These are phyloP conservation scores for Prionace glauca DNA, from an alignment of 2,797 vertebrate genomes.

Conservation along the genomic window DNA sequence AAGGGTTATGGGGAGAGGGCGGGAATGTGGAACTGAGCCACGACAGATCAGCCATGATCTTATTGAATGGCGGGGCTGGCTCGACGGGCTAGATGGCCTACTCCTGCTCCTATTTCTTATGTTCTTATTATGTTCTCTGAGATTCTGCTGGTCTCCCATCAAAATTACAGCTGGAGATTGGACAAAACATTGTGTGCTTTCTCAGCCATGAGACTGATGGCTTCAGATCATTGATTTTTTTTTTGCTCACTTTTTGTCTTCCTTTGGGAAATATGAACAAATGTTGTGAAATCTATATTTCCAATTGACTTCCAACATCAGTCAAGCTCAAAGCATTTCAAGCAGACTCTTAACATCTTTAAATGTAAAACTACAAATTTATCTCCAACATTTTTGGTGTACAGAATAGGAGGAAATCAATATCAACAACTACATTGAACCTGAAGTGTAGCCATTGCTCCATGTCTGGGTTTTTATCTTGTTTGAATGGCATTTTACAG, in stretches of 20 bases:
- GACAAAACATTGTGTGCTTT: no score
- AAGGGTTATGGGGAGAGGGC: no score
- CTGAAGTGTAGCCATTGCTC: background rate
- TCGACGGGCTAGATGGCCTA: no score
- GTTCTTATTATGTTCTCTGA: background rate
- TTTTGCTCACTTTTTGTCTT: background rate
- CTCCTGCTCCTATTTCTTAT: no score
- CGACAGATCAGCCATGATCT: no score
- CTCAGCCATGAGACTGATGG: background rate
- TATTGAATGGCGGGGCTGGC: no score
- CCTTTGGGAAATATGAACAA: slow-evolving; percentile 5
- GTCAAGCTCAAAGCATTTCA: background rate
- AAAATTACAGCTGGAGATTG: background rate
- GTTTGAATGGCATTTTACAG: slow-evolving; percentile 22
- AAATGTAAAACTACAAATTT: slow-evolving; percentile 5
- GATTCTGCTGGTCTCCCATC: background rate
- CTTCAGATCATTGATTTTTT: background rate
- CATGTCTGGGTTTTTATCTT: background rate
- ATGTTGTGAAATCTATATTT: background rate
- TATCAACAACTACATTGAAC: background rate
- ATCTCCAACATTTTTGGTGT: background rate
- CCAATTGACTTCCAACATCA: background rate
- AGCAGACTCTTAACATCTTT: background rate
- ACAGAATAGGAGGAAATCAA: background rate
- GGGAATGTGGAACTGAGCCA: no score